Evolutionary conservation across 2,888 invertebrate species (phyloP).

Genomic region (Athetis lepigone): DNA sequence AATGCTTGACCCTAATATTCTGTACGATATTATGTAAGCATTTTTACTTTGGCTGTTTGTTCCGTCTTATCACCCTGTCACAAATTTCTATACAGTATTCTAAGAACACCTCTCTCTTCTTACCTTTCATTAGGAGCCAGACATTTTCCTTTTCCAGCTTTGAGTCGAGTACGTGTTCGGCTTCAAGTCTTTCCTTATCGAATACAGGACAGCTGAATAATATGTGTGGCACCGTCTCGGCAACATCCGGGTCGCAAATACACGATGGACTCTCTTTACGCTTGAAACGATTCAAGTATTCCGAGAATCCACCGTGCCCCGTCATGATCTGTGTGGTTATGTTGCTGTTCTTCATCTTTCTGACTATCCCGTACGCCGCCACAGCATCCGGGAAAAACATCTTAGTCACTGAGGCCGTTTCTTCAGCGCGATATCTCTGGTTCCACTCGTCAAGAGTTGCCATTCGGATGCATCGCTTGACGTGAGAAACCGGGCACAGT

Average conservation of each 20-base stretch:
- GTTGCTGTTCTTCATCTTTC: no score
- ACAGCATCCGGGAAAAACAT: background rate
- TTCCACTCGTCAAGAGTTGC: background rate
- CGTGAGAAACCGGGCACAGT: background rate
- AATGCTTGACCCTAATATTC: no score
- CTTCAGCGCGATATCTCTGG: background rate
- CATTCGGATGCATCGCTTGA: background rate
- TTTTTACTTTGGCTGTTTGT: no score
- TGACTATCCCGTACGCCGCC: accelerated
- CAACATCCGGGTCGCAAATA: background rate
- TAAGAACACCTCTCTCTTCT: no score
- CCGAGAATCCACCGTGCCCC: background rate
- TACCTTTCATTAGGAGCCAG: no score
- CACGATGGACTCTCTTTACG: background rate
- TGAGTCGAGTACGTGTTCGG: background rate
- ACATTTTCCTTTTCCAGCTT: background rate
- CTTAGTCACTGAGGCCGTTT: background rate
- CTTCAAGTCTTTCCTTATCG: background rate
- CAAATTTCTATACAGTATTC: no score
- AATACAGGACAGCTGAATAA: no score
- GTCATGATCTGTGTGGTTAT: background rate
- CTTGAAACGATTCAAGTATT: background rate
- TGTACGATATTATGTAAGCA: no score
- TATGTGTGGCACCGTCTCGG: background rate
- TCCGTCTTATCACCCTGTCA: no score